Evolutionary conservation across 2,113 vertebrate genomes (phyloP).

Genomic region (Xyliphius kryptos): DNA sequence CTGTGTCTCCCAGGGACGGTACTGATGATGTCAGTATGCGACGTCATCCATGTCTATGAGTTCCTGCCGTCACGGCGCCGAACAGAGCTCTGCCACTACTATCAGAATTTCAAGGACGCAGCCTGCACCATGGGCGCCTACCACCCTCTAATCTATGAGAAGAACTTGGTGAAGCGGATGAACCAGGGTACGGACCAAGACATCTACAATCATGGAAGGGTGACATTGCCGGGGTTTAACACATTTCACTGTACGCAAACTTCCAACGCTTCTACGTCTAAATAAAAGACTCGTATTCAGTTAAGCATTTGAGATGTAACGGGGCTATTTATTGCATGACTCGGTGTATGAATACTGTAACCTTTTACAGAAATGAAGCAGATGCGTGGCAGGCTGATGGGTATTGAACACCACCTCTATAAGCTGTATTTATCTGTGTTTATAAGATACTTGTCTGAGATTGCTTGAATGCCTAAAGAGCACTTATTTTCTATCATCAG

Average conservation of each 20-base stretch:
- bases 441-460: too few species aligned
- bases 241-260: conserved; percentile 54
- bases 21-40: conserved; percentile 71
- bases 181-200: conserved; percentile 61
- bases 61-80: conserved; percentile 68
- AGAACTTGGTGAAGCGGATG: conserved; percentile 71
- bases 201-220: conserved; percentile 57
- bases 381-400: too few species aligned
- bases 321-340: too few species aligned
- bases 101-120: conserved; percentile 65
- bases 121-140: conserved; percentile 72
- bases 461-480: too few species aligned
- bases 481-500: too few species aligned
- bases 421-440: too few species aligned
- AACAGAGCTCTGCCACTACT: conserved; percentile 71
- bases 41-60: conserved; percentile 69
- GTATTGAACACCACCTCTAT: too few species aligned
- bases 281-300: too few species aligned
- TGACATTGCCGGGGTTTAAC: conserved; percentile 63
- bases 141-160: conserved; percentile 73
- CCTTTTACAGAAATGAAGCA: too few species aligned
- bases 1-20: conserved; percentile 55
- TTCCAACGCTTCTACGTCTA: too few species aligned
- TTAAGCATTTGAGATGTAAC: too few species aligned
- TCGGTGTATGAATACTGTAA: too few species aligned